Conservation (phyloP, 2,888 invertebrate species). For the Sphaeridia pumilis region DNA sequence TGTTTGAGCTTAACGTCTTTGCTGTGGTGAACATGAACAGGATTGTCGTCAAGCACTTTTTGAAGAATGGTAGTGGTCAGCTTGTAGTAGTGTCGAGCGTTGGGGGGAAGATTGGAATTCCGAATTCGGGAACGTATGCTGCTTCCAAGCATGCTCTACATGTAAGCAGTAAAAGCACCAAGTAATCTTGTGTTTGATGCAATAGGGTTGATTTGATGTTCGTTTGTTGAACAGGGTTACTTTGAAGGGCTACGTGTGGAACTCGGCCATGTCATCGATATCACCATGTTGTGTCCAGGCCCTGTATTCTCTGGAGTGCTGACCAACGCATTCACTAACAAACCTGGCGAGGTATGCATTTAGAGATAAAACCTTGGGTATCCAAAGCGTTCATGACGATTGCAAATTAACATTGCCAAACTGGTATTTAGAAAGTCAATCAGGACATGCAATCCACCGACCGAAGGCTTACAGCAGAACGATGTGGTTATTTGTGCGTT, state of each 20-base stretch:
- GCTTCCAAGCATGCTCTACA: constrained; percentile 66
- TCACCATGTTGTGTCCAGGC: constrained; percentile 64
- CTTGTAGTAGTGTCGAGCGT: constrained; percentile 62
- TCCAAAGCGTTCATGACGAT: not conserved
- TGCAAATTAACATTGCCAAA: not conserved
- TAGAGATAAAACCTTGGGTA: not conserved
- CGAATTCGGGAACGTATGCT: constrained; percentile 57
- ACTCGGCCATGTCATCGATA: constrained; percentile 49
- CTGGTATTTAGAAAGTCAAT: constrained; percentile 38
- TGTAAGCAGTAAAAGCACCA: constrained; percentile 45
- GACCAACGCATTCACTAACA: constrained; percentile 54
- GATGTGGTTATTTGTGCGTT: constrained; percentile 44
- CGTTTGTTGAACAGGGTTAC: constrained; percentile 51
- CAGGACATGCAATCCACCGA: constrained; percentile 38
- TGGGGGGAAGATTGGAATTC: constrained; percentile 56
- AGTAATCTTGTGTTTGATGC: too few relatives aligned
- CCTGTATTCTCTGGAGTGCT: constrained; percentile 61
- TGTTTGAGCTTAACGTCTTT: constrained; percentile 65
- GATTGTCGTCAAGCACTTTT: constrained; percentile 55
- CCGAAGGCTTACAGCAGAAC: constrained; percentile 42
- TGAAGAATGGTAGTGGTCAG: constrained; percentile 48
- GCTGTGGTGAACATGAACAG: constrained; percentile 57
- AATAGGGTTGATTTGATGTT: too few relatives aligned
- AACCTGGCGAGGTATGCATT: constrained; percentile 47
- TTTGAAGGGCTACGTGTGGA: constrained; percentile 53